A percentile compares a stretch with the other conserved stretches of the same genome.
These are phyloP conservation scores for Cariama cristata DNA, from an alignment of 2,113 vertebrate genomes.

Conservation along the genomic window DNA sequence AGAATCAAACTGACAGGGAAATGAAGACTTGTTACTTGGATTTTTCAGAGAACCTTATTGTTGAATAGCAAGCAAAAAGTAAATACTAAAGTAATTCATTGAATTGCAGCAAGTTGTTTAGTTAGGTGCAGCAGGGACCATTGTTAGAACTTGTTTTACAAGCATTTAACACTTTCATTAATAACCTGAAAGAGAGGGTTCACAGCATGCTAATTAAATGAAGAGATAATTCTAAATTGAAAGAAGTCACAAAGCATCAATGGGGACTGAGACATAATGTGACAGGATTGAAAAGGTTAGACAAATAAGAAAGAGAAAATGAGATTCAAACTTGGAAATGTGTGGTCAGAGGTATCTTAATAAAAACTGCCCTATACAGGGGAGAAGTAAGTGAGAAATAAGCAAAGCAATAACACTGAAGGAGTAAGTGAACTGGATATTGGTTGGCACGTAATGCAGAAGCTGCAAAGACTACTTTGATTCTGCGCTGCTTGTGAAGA, in stretches of 20 bases:
- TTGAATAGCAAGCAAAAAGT: background rate
- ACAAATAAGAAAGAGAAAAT: background rate
- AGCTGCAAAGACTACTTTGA: background rate
- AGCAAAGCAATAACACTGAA: background rate
- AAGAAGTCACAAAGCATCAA: background rate
- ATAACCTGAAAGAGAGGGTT: slow-evolving; percentile 2
- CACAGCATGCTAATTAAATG: background rate
- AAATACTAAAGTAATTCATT: background rate
- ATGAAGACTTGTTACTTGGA: background rate
- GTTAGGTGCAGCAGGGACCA: background rate
- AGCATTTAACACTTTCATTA: slow-evolving; percentile 13
- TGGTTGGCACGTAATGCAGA: background rate
- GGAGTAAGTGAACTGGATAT: background rate
- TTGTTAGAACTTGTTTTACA: background rate
- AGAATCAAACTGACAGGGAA: background rate
- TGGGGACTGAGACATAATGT: background rate
- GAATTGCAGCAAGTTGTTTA: background rate
- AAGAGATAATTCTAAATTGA: background rate
- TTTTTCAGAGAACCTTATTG: background rate
- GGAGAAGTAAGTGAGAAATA: background rate
- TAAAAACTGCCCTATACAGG: background rate
- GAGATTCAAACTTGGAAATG: background rate
- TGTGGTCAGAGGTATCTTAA: background rate
- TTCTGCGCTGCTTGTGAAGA: background rate
- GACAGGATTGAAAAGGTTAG: background rate